Conservation (phyloP, 2,888 invertebrate species). For the Sphaerophoria taeniata region DNA sequence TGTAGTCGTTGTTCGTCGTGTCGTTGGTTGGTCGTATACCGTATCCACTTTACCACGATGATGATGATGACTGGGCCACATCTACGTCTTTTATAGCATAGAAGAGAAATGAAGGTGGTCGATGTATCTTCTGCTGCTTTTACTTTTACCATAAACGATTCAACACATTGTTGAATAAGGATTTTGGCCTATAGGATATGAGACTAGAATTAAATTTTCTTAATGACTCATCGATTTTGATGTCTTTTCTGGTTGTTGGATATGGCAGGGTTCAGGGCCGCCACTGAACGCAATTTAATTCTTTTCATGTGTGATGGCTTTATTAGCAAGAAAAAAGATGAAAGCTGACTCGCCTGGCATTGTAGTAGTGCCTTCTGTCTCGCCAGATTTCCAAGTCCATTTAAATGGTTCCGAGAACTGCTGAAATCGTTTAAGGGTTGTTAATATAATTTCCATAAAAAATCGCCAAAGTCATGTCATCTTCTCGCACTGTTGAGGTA, state of each 20-base stretch:
- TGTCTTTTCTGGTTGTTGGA: constrained; percentile 41
- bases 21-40: background rate
- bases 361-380: too few species aligned
- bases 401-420: too few species aligned
- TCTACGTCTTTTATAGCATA: background rate
- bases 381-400: too few species aligned
- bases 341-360: too few species aligned
- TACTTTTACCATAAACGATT: constrained; percentile 58
- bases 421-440: too few species aligned
- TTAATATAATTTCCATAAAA: too few species aligned
- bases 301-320: background rate
- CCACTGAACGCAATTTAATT: background rate
- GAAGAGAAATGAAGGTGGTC: background rate
- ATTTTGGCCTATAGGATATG: constrained; percentile 55
- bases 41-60: too few species aligned
- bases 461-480: too few species aligned
- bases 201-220: constrained; percentile 73
- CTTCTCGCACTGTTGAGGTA: too few species aligned
- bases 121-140: constrained; percentile 22
- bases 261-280: constrained; percentile 14
- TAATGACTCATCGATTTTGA: constrained; percentile 70
- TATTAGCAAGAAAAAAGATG: background rate
- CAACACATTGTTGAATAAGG: constrained; percentile 66
- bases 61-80: too few species aligned
- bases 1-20: background rate